phyloP scores from a whole-genome alignment of 2,113 vertebrate genomes.

The Prochilodus magdalenae region DNA sequence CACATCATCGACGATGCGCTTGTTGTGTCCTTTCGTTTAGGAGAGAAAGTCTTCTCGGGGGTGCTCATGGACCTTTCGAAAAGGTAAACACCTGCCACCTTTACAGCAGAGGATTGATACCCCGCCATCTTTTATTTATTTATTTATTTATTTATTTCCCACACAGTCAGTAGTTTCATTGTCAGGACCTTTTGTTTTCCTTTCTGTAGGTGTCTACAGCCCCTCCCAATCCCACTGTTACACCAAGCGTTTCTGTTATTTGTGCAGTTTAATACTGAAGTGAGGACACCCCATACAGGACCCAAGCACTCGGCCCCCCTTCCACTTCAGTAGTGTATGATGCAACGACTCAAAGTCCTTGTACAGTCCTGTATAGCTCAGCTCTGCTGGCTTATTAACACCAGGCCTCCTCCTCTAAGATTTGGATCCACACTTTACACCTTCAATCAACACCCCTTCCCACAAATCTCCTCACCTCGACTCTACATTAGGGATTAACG shows the following conservation, averaged over 20 bases:
- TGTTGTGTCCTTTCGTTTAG: conserved; percentile 94
- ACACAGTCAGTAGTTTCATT: not conserved
- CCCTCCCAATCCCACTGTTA: conserved; percentile 1
- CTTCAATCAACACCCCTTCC: not conserved
- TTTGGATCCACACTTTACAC: not conserved
- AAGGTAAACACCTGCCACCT: conserved; percentile 77
- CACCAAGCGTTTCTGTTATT: not conserved
- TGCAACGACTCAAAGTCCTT: not conserved
- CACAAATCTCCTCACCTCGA: not conserved
- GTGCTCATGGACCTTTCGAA: conserved; percentile 97
- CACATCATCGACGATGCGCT: conserved; percentile 98
- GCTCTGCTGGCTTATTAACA: not conserved
- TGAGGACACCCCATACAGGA: not conserved
- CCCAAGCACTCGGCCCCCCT: not conserved
- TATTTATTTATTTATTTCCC: not conserved
- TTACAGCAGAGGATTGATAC: not conserved
- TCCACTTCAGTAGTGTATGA: not conserved
- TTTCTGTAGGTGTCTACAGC: conserved; percentile 5
- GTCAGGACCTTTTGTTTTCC: conserved; percentile 26
- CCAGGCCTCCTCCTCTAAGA: not conserved
- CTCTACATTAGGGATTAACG: not conserved
- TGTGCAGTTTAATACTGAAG: not conserved
- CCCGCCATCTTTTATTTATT: not conserved
- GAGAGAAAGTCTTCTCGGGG: conserved; percentile 93
- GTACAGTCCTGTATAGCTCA: not conserved